A percentile compares a stretch with the other conserved stretches of the same genome.
These are phyloP conservation scores for Neodiprion virginianus DNA, from an alignment of 1,140 invertebrate genomes.

Conservation along the genomic window DNA sequence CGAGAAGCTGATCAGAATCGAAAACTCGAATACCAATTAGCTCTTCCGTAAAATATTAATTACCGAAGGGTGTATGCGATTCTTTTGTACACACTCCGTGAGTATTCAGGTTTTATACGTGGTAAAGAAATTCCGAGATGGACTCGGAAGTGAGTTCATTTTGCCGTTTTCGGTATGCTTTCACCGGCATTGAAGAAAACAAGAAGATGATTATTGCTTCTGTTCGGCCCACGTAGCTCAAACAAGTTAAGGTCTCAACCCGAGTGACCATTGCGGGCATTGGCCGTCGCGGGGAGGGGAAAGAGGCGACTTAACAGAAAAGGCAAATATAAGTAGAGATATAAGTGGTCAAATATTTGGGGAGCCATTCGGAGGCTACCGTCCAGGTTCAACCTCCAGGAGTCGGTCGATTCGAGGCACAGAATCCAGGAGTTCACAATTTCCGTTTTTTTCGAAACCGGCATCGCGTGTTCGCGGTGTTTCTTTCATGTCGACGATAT, in stretches of 20 bases:
- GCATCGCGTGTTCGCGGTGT: neutral
- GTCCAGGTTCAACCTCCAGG: neutral
- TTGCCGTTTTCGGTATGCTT: neutral
- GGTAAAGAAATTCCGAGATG: too few species aligned
- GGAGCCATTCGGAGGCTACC: slow-evolving; percentile 24
- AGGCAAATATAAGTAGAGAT: slow-evolving; percentile 24
- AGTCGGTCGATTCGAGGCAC: neutral
- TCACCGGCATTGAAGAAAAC: neutral
- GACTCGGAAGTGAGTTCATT: neutral
- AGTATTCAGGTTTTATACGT: too few species aligned
- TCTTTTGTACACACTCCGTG: too few species aligned
- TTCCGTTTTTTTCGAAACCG: neutral
- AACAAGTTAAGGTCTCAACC: slow-evolving; percentile 23
- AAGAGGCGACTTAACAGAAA: slow-evolving; percentile 8
- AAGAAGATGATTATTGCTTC: slow-evolving; percentile 25
- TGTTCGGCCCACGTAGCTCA: slow-evolving; percentile 26
- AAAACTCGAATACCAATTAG: too few species aligned
- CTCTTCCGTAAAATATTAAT: too few species aligned
- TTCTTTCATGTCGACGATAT: neutral
- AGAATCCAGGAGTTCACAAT: neutral
- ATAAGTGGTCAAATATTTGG: slow-evolving; percentile 32
- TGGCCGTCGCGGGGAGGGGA: neutral
- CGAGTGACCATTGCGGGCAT: slow-evolving; percentile 21
- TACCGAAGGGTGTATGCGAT: too few species aligned
- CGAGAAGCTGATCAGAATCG: too few species aligned